phyloP scores from a whole-genome alignment of 2,797 vertebrate genomes.

The Gorsachius magnificus region DNA sequence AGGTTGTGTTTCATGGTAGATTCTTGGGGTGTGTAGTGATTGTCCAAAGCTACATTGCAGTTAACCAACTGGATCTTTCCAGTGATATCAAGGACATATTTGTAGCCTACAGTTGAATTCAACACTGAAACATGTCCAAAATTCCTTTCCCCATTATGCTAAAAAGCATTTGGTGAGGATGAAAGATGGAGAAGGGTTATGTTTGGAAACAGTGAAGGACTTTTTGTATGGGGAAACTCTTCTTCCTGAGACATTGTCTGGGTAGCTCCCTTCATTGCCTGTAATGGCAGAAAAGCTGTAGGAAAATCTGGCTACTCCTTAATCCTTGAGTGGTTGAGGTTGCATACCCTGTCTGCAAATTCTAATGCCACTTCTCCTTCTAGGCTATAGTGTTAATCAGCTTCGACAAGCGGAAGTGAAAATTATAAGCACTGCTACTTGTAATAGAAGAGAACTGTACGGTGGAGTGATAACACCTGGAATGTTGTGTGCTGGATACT shows the following conservation, averaged over 20 bases:
- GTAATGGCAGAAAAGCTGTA: background rate
- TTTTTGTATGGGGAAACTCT: background rate
- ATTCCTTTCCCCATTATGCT: background rate
- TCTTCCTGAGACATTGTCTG: background rate
- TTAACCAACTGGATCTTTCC: background rate
- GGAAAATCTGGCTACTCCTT: background rate
- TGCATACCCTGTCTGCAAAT: background rate
- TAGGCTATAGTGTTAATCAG: constrained; percentile 69
- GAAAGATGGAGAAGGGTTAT: background rate
- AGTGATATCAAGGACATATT: background rate
- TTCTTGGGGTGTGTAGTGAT: background rate
- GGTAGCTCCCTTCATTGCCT: background rate
- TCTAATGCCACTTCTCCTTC: background rate
- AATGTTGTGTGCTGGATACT: constrained; percentile 79
- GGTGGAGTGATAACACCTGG: constrained; percentile 59
- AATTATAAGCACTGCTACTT: constrained; percentile 67
- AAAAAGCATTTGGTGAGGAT: background rate
- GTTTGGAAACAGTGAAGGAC: background rate
- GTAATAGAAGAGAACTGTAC: constrained; percentile 68
- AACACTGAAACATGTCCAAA: background rate
- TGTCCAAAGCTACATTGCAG: background rate
- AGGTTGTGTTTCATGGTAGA: background rate
- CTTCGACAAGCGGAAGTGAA: constrained; percentile 75
- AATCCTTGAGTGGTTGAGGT: background rate
- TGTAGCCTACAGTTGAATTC: background rate